Evolutionary conservation across 2,113 vertebrate species (phyloP), one percentile per base, ranked within the genome.

Genomic region (Ophthalmolycus amberensis): DNA sequence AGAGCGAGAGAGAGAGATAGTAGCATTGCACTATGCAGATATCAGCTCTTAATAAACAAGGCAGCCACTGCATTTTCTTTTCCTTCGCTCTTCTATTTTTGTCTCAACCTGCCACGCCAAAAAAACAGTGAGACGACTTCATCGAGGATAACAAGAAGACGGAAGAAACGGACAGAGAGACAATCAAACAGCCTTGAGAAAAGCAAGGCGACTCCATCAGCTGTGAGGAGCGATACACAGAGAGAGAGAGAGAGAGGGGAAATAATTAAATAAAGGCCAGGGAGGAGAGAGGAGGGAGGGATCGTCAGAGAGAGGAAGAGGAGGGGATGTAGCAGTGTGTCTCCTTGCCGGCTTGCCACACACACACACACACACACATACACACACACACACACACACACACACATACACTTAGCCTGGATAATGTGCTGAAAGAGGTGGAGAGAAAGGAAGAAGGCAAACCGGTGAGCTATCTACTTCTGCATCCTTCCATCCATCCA

Each of bases 241-340:
- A 79, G 67, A 38, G n/a, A 58, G 63, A 1, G 50, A 79, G 67
- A 38, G 20, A 58, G 67, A 38, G n/a, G 78, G 75, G 54, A 89
- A 91, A 91, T 92, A 86, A 92, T 92, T 74, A 91, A 93, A 91
- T 91, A 93, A 88, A 88, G 82, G 77, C 66, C 54, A 68, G 79
- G 64, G 77, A 89, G 86, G 89, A 90, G 85, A 86, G 88, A 58
- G 80, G 85, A 83, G 89, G 87, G 91, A 90, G 88, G 85, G 90
- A 87, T 84, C 37, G 77, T 74, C 71, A 87, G 77, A 87, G 87
- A 75, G 89, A 77, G 86, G 50, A 65, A 89, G 90, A 91, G 89
- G 90, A 90, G 90, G 92, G 90, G 92, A 94, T 95, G 93, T 93
- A 93, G 91, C 90, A 34, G 87, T 88, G 58, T 88, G 54, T 89